Base-by-base conservation (phyloP, 1,140 invertebrate genomes). In the Dreissena polymorpha region DNA sequence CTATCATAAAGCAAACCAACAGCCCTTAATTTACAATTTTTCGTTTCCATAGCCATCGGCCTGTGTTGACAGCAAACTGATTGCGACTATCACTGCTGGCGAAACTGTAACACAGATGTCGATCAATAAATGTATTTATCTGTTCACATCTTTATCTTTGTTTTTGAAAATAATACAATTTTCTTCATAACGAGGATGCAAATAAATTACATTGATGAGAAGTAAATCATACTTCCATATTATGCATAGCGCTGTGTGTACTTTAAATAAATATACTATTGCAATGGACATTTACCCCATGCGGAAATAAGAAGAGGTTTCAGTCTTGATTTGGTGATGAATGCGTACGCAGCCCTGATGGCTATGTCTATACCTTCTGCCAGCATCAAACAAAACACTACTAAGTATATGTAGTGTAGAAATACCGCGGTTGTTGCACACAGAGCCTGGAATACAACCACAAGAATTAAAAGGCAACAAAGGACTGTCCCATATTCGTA, bases 321-420 rank as follows among this genome's bases (percentile, higher is more conserved):
- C 13, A 73, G 60, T 23, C 84, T 71, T 49, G 70, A 73, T 53
- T 78, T 78, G 23, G 39, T 76, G 39, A 51, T 23, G 60, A 86
- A 85, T 16, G 78, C 78, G 14, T 51, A 68, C 25, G 74, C 16
- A n/a, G 88, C 82, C 12, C 68, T 77, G 25, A 86, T 67, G 23
- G 85, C 80, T 16, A 89, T 79, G 27, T 88, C 73, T 7, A 89
- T 68, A 7, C 86, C 87, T 68, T 88, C 85, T 21, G 72, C 82
- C 75, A 89, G 70, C 88, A 89, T 89, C 18, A 88, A 53, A 80
- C 75, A 86, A 76, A 89, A 89, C 27, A 87, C 86, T 23, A 83
- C 80, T 70, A 88, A 57, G 64, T 85, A 89, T 51, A 89, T 74
- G 70, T 86, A 89, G 63, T 89, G 88, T 1, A 89, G 81, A 16